Evolutionary conservation across 2,797 vertebrate species (phyloP).

Genomic region (Hemitrygon akajei): DNA sequence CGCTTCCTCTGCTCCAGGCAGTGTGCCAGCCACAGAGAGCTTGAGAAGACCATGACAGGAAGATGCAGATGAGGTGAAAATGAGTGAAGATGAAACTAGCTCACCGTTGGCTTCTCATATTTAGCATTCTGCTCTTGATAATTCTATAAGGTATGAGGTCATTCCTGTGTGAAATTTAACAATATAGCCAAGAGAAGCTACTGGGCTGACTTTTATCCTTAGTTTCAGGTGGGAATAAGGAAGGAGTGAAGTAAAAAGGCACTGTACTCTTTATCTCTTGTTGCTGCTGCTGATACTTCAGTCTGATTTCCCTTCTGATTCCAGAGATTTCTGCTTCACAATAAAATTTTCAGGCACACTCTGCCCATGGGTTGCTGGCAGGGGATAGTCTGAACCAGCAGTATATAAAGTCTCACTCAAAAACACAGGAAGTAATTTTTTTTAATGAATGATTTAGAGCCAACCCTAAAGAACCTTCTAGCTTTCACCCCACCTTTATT

Average conservation of each 20-base stretch:
- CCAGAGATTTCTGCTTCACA: background rate
- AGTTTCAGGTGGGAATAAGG: background rate
- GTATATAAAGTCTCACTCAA: background rate
- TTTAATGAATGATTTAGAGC: background rate
- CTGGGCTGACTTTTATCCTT: background rate
- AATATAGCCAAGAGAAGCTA: background rate
- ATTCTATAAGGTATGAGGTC: background rate
- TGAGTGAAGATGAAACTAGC: constrained; percentile 27
- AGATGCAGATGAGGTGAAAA: constrained; percentile 7
- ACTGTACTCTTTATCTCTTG: background rate
- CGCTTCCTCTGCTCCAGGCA: background rate
- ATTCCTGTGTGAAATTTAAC: background rate
- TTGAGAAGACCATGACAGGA: constrained; percentile 19
- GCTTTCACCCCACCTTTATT: background rate
- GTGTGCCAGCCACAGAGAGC: constrained; percentile 4
- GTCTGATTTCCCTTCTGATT: background rate
- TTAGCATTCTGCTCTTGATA: background rate
- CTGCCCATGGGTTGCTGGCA: background rate
- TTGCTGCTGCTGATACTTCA: background rate
- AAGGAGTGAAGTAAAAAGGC: background rate
- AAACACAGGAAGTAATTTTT: background rate
- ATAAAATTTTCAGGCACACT: background rate
- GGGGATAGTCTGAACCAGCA: background rate
- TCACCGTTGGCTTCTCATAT: background rate
- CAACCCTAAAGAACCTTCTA: background rate